Evolutionary conservation across 2,113 vertebrate genomes (phyloP).

Genomic region (Aegotheles bennettii): DNA sequence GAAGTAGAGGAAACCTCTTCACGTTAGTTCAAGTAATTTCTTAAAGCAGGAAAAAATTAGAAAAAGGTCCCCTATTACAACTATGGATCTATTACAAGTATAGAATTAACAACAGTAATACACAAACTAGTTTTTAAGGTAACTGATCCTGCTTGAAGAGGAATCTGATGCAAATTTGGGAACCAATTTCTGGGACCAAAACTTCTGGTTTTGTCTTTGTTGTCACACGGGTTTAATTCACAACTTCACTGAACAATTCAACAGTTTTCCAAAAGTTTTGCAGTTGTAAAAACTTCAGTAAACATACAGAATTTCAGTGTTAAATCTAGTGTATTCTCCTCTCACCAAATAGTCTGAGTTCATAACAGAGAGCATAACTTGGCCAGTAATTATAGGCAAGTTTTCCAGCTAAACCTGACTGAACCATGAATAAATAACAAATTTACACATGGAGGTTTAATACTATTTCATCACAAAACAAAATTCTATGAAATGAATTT

Average conservation of each 20-base stretch:
- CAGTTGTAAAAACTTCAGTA: not conserved
- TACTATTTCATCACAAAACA: not conserved
- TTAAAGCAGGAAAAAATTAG: not conserved
- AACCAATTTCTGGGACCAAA: not conserved
- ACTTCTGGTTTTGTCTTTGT: not conserved
- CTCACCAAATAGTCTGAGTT: not conserved
- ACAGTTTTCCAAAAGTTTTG: not conserved
- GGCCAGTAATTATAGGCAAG: not conserved
- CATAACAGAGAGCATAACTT: not conserved
- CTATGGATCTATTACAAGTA: not conserved
- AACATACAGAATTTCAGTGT: not conserved
- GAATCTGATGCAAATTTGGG: not conserved
- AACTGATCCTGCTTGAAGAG: not conserved
- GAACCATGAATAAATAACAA: not conserved
- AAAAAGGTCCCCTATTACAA: not conserved
- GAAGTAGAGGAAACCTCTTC: not conserved
- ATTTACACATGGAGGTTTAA: not conserved
- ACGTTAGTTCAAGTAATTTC: not conserved
- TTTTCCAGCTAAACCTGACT: not conserved
- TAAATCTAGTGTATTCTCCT: not conserved
- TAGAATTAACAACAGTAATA: not conserved
- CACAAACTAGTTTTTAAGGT: not conserved
- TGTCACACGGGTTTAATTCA: not conserved
- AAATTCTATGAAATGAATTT: not conserved
- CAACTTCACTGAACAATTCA: not conserved